Evolutionary conservation across 2,888 invertebrate species (phyloP).

Genomic region (Drosophila helvetica): DNA sequence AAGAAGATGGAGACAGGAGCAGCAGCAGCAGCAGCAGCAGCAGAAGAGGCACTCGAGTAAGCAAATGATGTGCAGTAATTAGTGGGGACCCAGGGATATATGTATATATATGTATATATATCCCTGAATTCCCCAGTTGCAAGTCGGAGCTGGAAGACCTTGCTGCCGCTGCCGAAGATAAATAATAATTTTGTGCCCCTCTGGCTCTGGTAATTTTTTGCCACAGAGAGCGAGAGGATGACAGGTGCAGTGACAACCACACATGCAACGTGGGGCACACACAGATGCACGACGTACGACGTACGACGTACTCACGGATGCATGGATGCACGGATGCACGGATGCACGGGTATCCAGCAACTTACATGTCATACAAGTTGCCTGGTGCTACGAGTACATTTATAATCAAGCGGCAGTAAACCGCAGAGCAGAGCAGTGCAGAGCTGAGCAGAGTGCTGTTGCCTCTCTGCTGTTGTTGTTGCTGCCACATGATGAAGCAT

Average conservation of each 20-base stretch:
- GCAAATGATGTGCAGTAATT: slow-evolving; percentile 80
- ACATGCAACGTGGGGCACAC: slow-evolving; percentile 35
- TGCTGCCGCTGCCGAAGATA: slow-evolving; percentile 56
- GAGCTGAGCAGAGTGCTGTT: background rate
- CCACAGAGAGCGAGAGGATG: slow-evolving; percentile 59
- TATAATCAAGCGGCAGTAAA: slow-evolving; percentile 72
- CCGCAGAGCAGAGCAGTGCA: slow-evolving; percentile 42
- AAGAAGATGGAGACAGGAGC: slow-evolving; percentile 16
- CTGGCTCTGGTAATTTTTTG: slow-evolving; percentile 55
- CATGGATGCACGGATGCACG: slow-evolving; percentile 19
- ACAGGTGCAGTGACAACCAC: slow-evolving; percentile 76
- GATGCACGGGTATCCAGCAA: slow-evolving; percentile 37
- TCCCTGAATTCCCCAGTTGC: slow-evolving; percentile 38
- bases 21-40: slow-evolving; percentile 34
- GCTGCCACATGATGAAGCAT: slow-evolving; percentile 72
- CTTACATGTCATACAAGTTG: slow-evolving; percentile 74
- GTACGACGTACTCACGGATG: background rate
- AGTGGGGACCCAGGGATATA: slow-evolving; percentile 54
- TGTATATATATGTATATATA: slow-evolving; percentile 6
- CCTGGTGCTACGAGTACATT: slow-evolving; percentile 54
- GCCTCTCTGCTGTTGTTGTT: slow-evolving; percentile 51
- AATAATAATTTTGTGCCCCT: slow-evolving; percentile 73
- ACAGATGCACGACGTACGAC: slow-evolving; percentile 17
- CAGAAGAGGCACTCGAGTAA: slow-evolving; percentile 70
- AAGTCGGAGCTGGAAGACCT: slow-evolving; percentile 40